Evolutionary conservation across 2,797 vertebrate species (phyloP).

Genomic region (Acanthurus tractus): DNA sequence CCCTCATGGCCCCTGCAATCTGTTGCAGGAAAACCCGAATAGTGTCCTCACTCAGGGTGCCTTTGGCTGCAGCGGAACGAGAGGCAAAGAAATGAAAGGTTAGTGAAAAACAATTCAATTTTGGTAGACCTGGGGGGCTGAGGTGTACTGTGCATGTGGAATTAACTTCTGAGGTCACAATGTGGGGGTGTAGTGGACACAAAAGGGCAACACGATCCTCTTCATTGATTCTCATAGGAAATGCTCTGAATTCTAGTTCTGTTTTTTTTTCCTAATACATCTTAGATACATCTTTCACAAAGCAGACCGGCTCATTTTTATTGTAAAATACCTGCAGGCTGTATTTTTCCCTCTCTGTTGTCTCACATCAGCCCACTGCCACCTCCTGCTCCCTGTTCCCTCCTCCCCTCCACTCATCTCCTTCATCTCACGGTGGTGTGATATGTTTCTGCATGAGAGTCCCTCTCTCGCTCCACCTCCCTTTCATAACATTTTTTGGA

Average conservation of each 20-base stretch:
- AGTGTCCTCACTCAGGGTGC: constrained; percentile 97
- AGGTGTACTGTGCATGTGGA: not conserved
- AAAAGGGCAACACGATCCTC: not conserved
- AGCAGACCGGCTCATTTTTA: constrained; percentile 13
- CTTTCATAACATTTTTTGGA: constrained; percentile 1
- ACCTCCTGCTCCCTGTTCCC: constrained; percentile 6
- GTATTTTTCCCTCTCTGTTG: not conserved
- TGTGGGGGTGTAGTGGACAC: not conserved
- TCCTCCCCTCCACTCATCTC: constrained; percentile 22
- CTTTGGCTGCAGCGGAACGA: constrained; percentile 88
- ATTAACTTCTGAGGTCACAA: not conserved
- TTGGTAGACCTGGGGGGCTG: not conserved
- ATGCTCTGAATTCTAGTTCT: too few relatives aligned
- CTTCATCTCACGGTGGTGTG: not conserved
- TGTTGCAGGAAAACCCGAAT: constrained; percentile 97
- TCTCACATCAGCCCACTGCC: constrained; percentile 14
- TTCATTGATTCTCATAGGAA: too few relatives aligned
- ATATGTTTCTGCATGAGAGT: constrained; percentile 12
- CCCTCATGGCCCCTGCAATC: constrained; percentile 95
- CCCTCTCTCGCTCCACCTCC: constrained; percentile 24
- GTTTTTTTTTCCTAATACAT: constrained; percentile 1
- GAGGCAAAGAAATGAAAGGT: not conserved
- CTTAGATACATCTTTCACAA: not conserved
- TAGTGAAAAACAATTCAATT: not conserved
- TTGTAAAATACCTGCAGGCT: not conserved